Evolutionary conservation across 2,797 vertebrate genomes (phyloP), one percentile per base, ranked within the genome.

Genomic region (Lophura swinhoii): DNA sequence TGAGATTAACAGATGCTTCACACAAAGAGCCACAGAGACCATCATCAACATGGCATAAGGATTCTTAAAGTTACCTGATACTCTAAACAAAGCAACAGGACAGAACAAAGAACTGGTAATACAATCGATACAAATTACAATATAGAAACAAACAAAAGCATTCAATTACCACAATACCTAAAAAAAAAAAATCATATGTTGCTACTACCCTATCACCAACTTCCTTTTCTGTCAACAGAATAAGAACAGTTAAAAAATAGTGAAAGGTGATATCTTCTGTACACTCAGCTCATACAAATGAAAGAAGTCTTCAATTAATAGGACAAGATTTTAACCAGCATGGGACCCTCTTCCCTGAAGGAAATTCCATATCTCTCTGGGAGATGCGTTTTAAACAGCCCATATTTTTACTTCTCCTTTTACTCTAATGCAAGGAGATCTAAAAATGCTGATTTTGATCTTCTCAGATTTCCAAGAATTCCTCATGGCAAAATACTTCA

Each of bases 281-380:
- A 87, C 49, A 60, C 60, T 84, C 43, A 55, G 29, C 58, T 91
- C 82, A 80, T 31, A 21, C 22, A 91, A 87, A 24, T 39, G 22
- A 64, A 64, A 33, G 33, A 80, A 56, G 7, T 82, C 64, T 62
- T 88, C 81, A 75, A 39, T 71, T 83, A 92, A 53, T 69, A 84
- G 60, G 73, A 91, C 21, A 20, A 62, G 9, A 31, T 74, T 71
- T 87, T 55, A 76, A 55, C 67, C 60, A 26, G 21, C 35, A 83
- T 6, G 76, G 66, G 94, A 91, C 82, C 91, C 91, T 84, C 60
- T 83, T 91, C 88, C 84, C 86, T 70, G 29, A 1, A 93, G 90
- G 84, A 96, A 96, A 87, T 79, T 91, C 73, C 91, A 89, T 69
- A 70, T 49, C 48, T 35, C 71, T 77, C 18, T 51, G 49, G 23